These are phyloP conservation scores for Danio kyathit DNA, from an alignment of 2,797 vertebrate species.

Conservation along the genomic window DNA sequence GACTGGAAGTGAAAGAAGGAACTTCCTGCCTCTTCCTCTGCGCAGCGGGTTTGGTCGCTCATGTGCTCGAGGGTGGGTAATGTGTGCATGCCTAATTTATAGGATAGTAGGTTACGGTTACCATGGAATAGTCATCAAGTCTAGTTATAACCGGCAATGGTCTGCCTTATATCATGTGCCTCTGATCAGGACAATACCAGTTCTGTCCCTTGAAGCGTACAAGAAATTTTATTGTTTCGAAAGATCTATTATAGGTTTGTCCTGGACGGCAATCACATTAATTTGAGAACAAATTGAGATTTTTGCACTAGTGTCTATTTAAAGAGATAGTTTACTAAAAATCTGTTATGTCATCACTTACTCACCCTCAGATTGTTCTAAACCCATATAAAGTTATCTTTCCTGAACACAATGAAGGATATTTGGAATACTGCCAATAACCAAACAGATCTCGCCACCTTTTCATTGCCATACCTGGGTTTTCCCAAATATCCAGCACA, in stretches of 20 bases:
- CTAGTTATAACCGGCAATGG: slow-evolving; percentile 64
- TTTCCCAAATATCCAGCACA: too few relatives aligned
- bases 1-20: slow-evolving; percentile 79
- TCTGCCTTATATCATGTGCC: slow-evolving; percentile 42
- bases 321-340: too few relatives aligned
- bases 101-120: slow-evolving; percentile 20
- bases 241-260: not conserved
- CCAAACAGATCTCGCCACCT: too few relatives aligned
- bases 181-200: slow-evolving; percentile 15
- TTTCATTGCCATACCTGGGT: too few relatives aligned
- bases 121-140: slow-evolving; percentile 50
- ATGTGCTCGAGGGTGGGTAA: slow-evolving; percentile 41
- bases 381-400: too few relatives aligned
- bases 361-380: too few relatives aligned
- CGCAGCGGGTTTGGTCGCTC: slow-evolving; percentile 50
- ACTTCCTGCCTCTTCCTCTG: slow-evolving; percentile 65
- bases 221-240: slow-evolving; percentile 2
- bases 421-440: too few relatives aligned
- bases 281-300: too few relatives aligned
- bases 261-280: not conserved
- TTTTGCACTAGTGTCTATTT: not conserved
- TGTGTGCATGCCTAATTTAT: slow-evolving; percentile 43
- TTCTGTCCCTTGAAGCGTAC: not conserved
- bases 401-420: too few relatives aligned
- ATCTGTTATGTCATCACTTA: too few relatives aligned